Conservation (phyloP, 2,888 invertebrate genomes). For the Gortyna flavago region DNA sequence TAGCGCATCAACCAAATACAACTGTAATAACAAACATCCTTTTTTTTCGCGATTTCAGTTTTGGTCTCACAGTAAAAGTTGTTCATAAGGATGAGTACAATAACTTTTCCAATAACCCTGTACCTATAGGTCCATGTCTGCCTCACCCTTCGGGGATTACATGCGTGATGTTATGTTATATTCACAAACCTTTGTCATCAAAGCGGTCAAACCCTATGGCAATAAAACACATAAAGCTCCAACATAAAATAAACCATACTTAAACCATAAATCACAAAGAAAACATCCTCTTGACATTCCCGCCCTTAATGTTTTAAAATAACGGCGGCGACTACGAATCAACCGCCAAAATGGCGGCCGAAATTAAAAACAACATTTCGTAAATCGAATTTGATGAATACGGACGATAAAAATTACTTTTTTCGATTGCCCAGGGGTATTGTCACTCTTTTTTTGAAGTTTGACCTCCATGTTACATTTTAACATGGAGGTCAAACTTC, state of each 20-base stretch:
- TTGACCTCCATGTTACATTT: too few species aligned
- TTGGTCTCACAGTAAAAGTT: too few species aligned
- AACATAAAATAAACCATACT: constrained; percentile 13
- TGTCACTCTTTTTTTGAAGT: too few species aligned
- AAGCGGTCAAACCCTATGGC: not conserved
- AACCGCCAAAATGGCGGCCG: constrained; percentile 9
- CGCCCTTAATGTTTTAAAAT: constrained; percentile 10
- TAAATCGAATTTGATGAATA: constrained; percentile 52
- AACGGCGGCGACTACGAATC: constrained; percentile 7
- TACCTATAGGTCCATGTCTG: too few species aligned
- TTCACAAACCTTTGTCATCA: too few species aligned
- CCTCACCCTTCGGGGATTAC: too few species aligned
- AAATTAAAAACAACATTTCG: constrained; percentile 57
- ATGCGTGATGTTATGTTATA: not conserved
- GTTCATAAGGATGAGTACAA: too few species aligned
- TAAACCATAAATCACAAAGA: constrained; percentile 18
- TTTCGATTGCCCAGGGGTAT: constrained; percentile 34
- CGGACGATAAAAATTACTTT: constrained; percentile 45
- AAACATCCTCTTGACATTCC: not conserved
- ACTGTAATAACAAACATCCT: too few species aligned
- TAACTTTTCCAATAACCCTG: too few species aligned
- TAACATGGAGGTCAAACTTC: constrained; percentile 29
- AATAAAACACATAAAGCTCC: not conserved
- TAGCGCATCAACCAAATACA: too few species aligned
- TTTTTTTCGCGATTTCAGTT: too few species aligned